Evolutionary conservation across 2,797 vertebrate species (phyloP).

Genomic region (Urocyon cinereoargenteus): DNA sequence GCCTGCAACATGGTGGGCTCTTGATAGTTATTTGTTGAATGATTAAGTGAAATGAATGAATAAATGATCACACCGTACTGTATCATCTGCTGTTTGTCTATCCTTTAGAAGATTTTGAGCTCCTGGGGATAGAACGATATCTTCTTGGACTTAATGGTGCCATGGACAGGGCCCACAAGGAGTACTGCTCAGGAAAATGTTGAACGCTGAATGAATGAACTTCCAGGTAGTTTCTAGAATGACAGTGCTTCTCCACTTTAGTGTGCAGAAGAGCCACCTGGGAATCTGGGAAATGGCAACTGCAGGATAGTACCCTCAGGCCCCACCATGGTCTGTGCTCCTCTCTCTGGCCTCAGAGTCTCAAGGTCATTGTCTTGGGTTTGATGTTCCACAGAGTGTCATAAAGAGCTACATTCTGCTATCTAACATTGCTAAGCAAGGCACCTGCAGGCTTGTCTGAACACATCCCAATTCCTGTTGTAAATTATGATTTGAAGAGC

Average conservation of each 20-base stretch:
- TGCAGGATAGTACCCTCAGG: background rate
- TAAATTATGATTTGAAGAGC: slow-evolving; percentile 19
- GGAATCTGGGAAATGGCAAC: background rate
- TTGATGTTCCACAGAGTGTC: background rate
- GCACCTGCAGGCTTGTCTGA: background rate
- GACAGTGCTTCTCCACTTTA: background rate
- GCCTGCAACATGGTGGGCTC: background rate
- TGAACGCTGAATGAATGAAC: background rate
- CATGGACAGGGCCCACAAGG: background rate
- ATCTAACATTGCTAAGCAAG: background rate
- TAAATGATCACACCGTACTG: background rate
- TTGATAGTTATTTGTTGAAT: background rate
- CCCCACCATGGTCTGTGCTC: background rate
- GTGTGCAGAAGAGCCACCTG: background rate
- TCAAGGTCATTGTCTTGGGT: slow-evolving; percentile 26
- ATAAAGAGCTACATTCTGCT: slow-evolving; percentile 21
- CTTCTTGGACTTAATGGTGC: background rate
- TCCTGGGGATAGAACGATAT: background rate
- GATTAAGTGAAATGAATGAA: background rate
- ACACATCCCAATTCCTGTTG: background rate
- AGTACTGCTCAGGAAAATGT: slow-evolving; percentile 3
- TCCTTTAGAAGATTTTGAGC: background rate
- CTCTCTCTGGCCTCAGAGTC: background rate
- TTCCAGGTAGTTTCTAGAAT: background rate
- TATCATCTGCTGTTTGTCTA: background rate